These are phyloP conservation scores for Trimorus sp. DNA, from an alignment of 2,888 invertebrate species.

Conservation along the genomic window DNA sequence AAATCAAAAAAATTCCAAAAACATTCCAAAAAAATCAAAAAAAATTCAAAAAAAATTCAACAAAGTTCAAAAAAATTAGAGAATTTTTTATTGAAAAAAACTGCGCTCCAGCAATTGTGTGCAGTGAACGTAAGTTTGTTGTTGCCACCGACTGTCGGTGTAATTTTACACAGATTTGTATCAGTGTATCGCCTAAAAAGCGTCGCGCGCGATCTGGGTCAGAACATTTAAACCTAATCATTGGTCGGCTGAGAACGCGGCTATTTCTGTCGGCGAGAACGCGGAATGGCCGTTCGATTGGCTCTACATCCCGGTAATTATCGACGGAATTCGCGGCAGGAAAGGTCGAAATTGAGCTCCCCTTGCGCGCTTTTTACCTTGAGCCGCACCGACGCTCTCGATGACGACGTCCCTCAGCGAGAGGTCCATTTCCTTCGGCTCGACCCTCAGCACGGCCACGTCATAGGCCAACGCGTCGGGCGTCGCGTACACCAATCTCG, in stretches of 20 bases:
- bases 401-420: slow-evolving; percentile 69
- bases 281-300: slow-evolving; percentile 31
- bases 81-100: too few relatives aligned
- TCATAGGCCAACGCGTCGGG: slow-evolving; percentile 76
- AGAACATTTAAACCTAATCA: slow-evolving; percentile 53
- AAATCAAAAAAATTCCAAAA: too few relatives aligned
- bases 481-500: slow-evolving; percentile 77
- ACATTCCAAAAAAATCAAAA: too few relatives aligned
- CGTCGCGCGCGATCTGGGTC: slow-evolving; percentile 35
- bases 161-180: too few relatives aligned
- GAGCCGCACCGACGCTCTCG: slow-evolving; percentile 41
- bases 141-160: too few relatives aligned
- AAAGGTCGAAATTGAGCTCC: slow-evolving; percentile 20
- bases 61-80: too few relatives aligned
- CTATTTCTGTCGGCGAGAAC: slow-evolving; percentile 45
- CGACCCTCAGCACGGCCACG: slow-evolving; percentile 76
- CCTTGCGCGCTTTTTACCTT: slow-evolving; percentile 71
- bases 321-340: slow-evolving; percentile 8
- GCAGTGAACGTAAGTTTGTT: background rate
- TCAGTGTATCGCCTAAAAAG: slow-evolving; percentile 24
- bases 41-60: too few relatives aligned
- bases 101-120: too few relatives aligned
- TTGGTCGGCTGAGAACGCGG: slow-evolving; percentile 33
- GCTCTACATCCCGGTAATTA: slow-evolving; percentile 32
- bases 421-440: slow-evolving; percentile 68